Evolutionary conservation across 1,140 invertebrate species (phyloP).

Genomic region (Caenorhabditis elegans): WBcel235 BX284604.4:12824501-12825000

Average conservation of each 20-base stretch:
- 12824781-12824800: not conserved
- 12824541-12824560: not conserved
- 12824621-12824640: constrained; percentile 8
- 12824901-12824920: too few relatives aligned
- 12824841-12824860: too few relatives aligned
- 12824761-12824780: constrained; percentile 8
- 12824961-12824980: too few relatives aligned
- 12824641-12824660: constrained; percentile 7
- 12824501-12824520: not conserved
- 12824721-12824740: not conserved
- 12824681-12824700: not conserved
- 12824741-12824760: not conserved
- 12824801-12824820: not conserved
- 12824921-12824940: too few relatives aligned
- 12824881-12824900: too few relatives aligned
- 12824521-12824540: constrained; percentile 8
- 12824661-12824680: not conserved
- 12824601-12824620: not conserved
- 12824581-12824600: not conserved
- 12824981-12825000: too few relatives aligned
- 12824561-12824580: not conserved
- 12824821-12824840: not conserved
- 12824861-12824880: too few relatives aligned
- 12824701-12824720: constrained; percentile 13
- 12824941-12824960: too few relatives aligned